These are phyloP conservation scores for Lasioglossum baleicum DNA, from an alignment of 1,140 invertebrate genomes.

Conservation along the genomic window DNA sequence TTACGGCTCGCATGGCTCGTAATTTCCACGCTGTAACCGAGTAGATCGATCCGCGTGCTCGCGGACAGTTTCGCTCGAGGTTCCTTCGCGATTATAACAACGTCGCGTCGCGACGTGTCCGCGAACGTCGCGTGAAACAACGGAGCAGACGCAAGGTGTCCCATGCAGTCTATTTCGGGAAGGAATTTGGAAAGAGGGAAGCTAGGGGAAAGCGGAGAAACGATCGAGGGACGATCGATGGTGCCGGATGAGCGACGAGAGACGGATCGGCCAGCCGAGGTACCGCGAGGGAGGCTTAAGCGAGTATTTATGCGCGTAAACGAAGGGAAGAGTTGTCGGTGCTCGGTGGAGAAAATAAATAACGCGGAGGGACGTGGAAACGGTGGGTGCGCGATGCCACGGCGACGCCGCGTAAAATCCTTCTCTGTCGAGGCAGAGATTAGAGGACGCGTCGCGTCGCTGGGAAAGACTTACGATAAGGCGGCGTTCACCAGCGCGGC, in stretches of 20 bases:
- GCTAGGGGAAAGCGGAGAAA: no score
- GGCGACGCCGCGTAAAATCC: conserved; percentile 53
- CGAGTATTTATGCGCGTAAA: conserved; percentile 66
- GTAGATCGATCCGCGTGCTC: no score
- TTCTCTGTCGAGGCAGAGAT: conserved; percentile 52
- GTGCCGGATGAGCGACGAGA: conserved; percentile 60
- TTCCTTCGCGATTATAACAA: no score
- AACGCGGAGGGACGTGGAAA: conserved; percentile 54
- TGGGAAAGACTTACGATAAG: conserved; percentile 42
- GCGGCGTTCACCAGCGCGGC: not conserved
- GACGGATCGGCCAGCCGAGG: conserved; percentile 54
- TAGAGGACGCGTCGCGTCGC: no score
- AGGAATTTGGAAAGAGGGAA: no score
- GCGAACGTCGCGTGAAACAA: no score
- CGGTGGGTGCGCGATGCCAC: conserved; percentile 37
- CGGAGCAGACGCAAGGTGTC: no score
- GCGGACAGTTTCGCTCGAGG: no score
- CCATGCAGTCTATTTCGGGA: conserved; percentile 48
- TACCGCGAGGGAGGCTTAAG: conserved; percentile 60
- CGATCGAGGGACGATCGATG: conserved; percentile 61
- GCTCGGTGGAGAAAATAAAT: conserved; percentile 58
- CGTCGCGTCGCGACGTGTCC: no score
- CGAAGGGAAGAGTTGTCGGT: conserved; percentile 62
- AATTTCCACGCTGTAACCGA: no score
- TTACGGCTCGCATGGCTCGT: no score